phyloP scores from a whole-genome alignment of 2,888 invertebrate genomes.

The Drosophila robusta region DNA sequence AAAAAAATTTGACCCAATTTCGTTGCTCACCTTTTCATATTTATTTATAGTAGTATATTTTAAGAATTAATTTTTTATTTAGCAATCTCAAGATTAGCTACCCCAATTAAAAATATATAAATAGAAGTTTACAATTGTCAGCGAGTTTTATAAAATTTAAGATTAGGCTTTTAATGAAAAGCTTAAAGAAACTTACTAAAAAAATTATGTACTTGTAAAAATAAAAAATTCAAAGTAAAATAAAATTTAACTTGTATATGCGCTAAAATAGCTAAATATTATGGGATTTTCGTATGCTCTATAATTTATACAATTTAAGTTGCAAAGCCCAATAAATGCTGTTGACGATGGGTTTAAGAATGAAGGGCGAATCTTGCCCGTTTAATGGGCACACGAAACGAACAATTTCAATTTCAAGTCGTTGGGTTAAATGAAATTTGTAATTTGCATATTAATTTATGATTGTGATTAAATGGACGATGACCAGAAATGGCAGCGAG shows the following conservation, averaged over 20 bases:
- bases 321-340: too few species aligned
- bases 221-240: too few species aligned
- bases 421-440: slow-evolving; percentile 43
- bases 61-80: not conserved
- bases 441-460: slow-evolving; percentile 72
- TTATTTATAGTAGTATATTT: slow-evolving; percentile 9
- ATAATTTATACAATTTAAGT: not conserved
- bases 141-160: too few species aligned
- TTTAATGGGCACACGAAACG: not conserved
- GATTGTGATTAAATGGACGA: slow-evolving; percentile 37
- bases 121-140: too few species aligned
- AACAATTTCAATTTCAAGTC: slow-evolving; percentile 39
- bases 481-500: slow-evolving; percentile 4
- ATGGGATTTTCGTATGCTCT: not conserved
- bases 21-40: slow-evolving; percentile 1
- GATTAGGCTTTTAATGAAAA: too few species aligned
- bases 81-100: not conserved
- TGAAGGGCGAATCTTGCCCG: not conserved
- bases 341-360: too few species aligned
- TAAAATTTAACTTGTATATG: too few species aligned
- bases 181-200: too few species aligned
- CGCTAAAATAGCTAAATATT: too few species aligned
- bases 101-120: not conserved
- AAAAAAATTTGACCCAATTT: slow-evolving; percentile 11
- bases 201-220: too few species aligned